Base-by-base conservation (phyloP, 2,888 invertebrate genomes). In the Limnephilus marmoratus region DNA sequence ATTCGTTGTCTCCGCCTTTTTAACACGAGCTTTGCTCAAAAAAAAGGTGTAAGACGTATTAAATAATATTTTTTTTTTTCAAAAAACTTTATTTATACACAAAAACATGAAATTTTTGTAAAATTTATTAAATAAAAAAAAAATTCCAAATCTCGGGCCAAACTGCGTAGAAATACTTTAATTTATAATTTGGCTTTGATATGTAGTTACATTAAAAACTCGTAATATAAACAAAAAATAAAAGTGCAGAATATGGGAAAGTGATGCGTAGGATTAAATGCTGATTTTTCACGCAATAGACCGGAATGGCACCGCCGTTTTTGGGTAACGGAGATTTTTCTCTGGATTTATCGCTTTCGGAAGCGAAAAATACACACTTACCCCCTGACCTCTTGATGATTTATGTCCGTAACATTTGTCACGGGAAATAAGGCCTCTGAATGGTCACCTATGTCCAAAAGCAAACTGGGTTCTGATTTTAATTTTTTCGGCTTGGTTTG, bases 321-420 rank as follows among this genome's bases (percentile, higher is more conserved):
- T 85, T 34, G 41, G 13, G 45, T 41, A 85, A n/a, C 45, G 41
- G 86, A 45, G 86, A 45, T 86, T 45, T 86, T 41, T 45, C 37
- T 41, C 24, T 29, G 49, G 86, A 86, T 86, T 86, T 86, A 86
- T 86, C 45, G 45, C 45, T 86, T 86, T 41, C 86, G 86, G 49
- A 86, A 86, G 45, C 86, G 41, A 86, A 45, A 86, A 86, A 83
- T n/a, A 37, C 83, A 83, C 37, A 37, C 83, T 37, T 37, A n/a
- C 86, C 86, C 45, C 41, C 86, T 86, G 86, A 86, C 86, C 86
- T n/a, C 37, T 49, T 41, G 41, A 45, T 86, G 86, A 86, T 86
- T 86, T 86, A 86, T 49, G 86, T 49, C 41, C 41, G 37, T 83
- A 83, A 83, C 83, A 83, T 83, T 86, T 86, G 37, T 45, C 86